These are phyloP conservation scores for Armadillidium nasatum DNA, from an alignment of 1,140 invertebrate genomes.

Conservation along the genomic window DNA sequence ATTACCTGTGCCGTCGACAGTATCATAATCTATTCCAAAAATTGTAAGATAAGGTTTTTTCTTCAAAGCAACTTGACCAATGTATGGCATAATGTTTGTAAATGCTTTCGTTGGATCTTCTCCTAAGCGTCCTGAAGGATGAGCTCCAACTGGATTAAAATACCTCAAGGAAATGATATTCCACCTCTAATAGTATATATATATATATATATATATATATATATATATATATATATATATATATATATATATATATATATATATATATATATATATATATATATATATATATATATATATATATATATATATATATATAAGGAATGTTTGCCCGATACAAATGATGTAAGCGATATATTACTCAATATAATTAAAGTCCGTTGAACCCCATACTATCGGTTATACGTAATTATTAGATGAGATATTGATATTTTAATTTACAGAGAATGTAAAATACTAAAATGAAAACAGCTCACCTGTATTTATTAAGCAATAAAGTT, in stretches of 20 bases:
- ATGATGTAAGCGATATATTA: neutral
- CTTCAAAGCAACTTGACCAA: slow-evolving; percentile 85
- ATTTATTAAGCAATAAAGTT: no score
- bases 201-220: slow-evolving; percentile 24
- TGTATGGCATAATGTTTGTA: slow-evolving; percentile 96
- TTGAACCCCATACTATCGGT: no score
- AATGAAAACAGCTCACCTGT: no score
- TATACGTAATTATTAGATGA: no score
- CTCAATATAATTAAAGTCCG: no score
- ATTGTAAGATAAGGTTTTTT: slow-evolving; percentile 72
- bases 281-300: slow-evolving; percentile 22
- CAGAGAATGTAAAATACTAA: no score
- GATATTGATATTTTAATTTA: no score
- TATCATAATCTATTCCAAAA: slow-evolving; percentile 93
- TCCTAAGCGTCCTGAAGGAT: slow-evolving; percentile 86
- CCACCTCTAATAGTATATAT: slow-evolving; percentile 58
- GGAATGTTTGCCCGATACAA: no score
- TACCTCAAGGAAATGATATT: slow-evolving; percentile 83
- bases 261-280: slow-evolving; percentile 18
- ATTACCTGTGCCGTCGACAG: slow-evolving; percentile 86
- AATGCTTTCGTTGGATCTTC: slow-evolving; percentile 85
- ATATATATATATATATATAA: slow-evolving; percentile 26
- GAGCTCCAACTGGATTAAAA: slow-evolving; percentile 98
- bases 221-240: slow-evolving; percentile 23
- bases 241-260: slow-evolving; percentile 28